Evolutionary conservation across 2,888 invertebrate species (phyloP).

Genomic region (Leptopilina drosophilae): DNA sequence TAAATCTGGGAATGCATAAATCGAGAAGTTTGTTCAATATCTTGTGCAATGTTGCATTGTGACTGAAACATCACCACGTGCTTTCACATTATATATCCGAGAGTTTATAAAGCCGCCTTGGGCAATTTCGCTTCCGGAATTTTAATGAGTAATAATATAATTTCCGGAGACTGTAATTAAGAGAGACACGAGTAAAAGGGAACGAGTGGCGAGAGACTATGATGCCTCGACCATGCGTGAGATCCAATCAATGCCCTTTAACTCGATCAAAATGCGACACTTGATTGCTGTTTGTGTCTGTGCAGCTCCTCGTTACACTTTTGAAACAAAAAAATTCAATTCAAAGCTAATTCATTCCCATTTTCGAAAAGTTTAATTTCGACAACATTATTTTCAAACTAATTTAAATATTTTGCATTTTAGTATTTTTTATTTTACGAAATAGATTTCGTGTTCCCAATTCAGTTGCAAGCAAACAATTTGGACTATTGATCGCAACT

Average conservation of each 20-base stretch:
- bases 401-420: too few species aligned
- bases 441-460: too few species aligned
- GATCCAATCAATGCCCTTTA: slow-evolving; percentile 55
- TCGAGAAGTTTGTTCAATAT: too few species aligned
- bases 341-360: too few species aligned
- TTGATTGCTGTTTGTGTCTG: slow-evolving; percentile 6
- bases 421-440: too few species aligned
- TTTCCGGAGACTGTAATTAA: slow-evolving; percentile 60
- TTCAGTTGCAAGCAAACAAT: too few species aligned
- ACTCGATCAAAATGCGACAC: slow-evolving; percentile 52
- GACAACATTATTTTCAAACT: too few species aligned
- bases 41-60: too few species aligned
- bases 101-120: slow-evolving; percentile 46
- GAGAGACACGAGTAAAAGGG: slow-evolving; percentile 46
- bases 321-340: neutral
- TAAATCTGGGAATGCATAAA: too few species aligned
- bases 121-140: slow-evolving; percentile 61
- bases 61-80: slow-evolving; percentile 6
- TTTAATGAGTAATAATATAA: slow-evolving; percentile 64
- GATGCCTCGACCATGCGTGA: slow-evolving; percentile 53
- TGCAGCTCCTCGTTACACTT: neutral
- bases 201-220: slow-evolving; percentile 40
- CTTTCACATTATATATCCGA: slow-evolving; percentile 20
- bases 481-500: too few species aligned
- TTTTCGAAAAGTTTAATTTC: too few species aligned